Percentiles rank a stretch among this genome's conserved stretches.
Conservation (phyloP, 2,888 invertebrate species). For the Drosophila ochracea region DNA sequence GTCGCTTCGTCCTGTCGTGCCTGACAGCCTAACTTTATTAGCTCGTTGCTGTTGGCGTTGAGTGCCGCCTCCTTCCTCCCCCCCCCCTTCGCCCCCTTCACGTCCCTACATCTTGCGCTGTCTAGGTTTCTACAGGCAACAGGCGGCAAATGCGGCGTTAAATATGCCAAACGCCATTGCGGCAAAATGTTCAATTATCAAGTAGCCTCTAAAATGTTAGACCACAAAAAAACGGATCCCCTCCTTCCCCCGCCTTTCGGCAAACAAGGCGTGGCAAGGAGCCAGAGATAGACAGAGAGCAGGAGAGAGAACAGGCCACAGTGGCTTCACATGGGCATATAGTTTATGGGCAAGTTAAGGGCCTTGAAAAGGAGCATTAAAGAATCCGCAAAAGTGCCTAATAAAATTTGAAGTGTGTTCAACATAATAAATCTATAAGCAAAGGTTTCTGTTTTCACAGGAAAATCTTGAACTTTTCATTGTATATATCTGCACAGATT, state of each 20-base stretch:
- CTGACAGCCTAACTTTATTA: conserved; percentile 77
- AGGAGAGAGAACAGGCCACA: neutral
- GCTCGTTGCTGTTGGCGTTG: conserved; percentile 64
- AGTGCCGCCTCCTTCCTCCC: conserved; percentile 36
- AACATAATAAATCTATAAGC: neutral
- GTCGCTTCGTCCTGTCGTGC: conserved; percentile 39
- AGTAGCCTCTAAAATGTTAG: conserved; percentile 52
- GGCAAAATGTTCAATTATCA: conserved; percentile 76
- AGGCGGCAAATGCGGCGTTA: conserved; percentile 58
- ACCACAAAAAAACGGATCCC: conserved; percentile 11
- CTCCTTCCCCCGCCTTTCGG: neutral
- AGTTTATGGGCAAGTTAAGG: conserved; percentile 26
- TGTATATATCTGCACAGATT: neutral
- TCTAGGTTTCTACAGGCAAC: conserved; percentile 47
- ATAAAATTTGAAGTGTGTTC: conserved; percentile 38
- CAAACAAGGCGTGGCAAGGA: conserved; percentile 3
- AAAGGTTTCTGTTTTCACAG: neutral
- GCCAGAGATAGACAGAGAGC: neutral
- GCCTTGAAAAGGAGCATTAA: conserved; percentile 49
- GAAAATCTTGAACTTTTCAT: neutral
- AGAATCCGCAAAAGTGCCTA: conserved; percentile 41
- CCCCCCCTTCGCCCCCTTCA: neutral
- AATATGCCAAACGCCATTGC: conserved; percentile 55
- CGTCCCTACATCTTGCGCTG: neutral
- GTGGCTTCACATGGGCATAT: conserved; percentile 38